phyloP scores from a whole-genome alignment of 2,888 invertebrate species.

The Oligia fasciuncula region DNA sequence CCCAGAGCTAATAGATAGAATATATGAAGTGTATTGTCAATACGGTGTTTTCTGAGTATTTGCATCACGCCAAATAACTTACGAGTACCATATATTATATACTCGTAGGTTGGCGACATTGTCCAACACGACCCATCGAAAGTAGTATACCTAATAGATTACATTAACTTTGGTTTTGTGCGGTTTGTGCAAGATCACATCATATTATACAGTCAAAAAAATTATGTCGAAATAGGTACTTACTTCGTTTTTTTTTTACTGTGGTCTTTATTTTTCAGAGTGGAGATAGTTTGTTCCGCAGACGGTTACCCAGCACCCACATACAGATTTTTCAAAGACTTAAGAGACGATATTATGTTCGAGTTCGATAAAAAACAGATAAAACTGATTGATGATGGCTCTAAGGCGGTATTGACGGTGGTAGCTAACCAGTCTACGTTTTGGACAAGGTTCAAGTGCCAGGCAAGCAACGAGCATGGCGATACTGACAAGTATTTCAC shows the following conservation, averaged over 20 bases:
- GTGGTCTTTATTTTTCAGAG: constrained; percentile 70
- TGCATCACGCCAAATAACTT: constrained; percentile 2
- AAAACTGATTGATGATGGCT: constrained; percentile 68
- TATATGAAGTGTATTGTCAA: constrained; percentile 28
- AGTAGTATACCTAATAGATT: not conserved
- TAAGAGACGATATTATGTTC: constrained; percentile 69
- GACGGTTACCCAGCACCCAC: constrained; percentile 77
- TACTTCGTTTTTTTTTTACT: constrained; percentile 1
- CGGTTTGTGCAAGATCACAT: not conserved
- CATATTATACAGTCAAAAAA: not conserved
- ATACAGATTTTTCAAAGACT: constrained; percentile 79
- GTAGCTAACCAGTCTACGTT: constrained; percentile 73
- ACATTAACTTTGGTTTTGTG: not conserved
- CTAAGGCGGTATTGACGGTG: constrained; percentile 72
- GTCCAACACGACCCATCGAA: not conserved
- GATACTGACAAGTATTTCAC: constrained; percentile 71
- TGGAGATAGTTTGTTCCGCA: constrained; percentile 78
- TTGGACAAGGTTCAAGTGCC: constrained; percentile 76
- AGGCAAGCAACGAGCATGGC: constrained; percentile 77
- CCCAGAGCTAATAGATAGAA: constrained; percentile 1
- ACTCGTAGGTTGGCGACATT: not conserved
- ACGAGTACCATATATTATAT: constrained; percentile 12
- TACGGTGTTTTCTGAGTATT: constrained; percentile 18
- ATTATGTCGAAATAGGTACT: not conserved
- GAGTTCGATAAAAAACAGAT: constrained; percentile 76